Evolutionary conservation across 2,888 invertebrate genomes (phyloP).

Genomic region (Diarsia dahlii): DNA sequence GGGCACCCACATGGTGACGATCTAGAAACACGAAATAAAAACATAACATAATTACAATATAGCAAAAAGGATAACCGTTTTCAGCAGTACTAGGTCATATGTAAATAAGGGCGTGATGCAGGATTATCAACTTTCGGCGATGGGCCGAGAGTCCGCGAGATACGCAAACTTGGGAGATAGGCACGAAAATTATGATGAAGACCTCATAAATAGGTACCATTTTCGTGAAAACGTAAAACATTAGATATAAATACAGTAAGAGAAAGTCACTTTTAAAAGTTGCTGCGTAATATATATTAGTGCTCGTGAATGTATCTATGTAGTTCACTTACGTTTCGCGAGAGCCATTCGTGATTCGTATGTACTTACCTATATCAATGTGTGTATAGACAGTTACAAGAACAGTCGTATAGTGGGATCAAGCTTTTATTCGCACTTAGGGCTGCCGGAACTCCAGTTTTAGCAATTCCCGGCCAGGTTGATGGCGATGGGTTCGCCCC

Average conservation of each 20-base stretch:
- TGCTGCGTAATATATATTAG: too few species aligned
- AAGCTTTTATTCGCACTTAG: constrained; percentile 27
- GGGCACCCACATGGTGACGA: constrained; percentile 81
- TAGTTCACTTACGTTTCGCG: background rate
- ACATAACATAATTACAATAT: too few species aligned
- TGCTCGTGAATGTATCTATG: background rate
- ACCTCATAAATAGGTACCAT: too few species aligned
- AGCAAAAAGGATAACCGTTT: background rate
- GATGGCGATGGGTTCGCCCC: too few species aligned
- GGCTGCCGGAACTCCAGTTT: constrained; percentile 5
- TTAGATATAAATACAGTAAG: background rate
- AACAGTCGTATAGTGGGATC: constrained; percentile 21
- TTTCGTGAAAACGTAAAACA: too few species aligned
- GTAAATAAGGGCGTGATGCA: background rate
- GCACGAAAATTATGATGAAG: too few species aligned
- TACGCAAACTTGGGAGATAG: too few species aligned
- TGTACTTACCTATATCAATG: background rate
- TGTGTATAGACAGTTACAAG: constrained; percentile 13
- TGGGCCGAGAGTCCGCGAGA: background rate
- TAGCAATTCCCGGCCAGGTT: too few species aligned
- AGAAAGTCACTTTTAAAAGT: background rate
- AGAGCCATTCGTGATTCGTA: background rate
- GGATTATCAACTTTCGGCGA: background rate
- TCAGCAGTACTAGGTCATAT: background rate
- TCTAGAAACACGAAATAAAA: too few species aligned